Evolutionary conservation across 2,888 invertebrate genomes (phyloP), one percentile per base, ranked within the genome.

Genomic region (Scaeva pyrastri): DNA sequence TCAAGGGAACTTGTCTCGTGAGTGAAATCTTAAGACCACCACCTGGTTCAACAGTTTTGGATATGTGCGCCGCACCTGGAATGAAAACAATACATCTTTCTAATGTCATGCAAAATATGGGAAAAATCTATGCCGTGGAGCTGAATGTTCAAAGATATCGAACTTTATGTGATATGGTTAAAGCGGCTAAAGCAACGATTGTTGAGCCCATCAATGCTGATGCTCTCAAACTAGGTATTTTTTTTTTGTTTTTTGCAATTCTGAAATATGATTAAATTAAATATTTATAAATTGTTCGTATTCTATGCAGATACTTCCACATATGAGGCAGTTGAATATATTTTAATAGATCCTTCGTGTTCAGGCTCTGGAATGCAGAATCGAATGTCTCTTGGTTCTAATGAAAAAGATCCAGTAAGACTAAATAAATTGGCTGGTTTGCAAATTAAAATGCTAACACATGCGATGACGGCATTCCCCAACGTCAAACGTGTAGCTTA

Each of bases 61-160:
- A 99, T 92, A 96, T 98, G 95, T 99, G 99, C 92, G 98, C 99
- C 0, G 99, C 99, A 0, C 99, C 99, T 0, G 99, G 99, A 48
- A 98, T 97, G 96, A 98, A 98, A 93, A 97, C 98, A 0, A 95
- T 97, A 12, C 98, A 98, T 90, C 92, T 98, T 3, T 98, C 98
- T 12, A 96, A 97, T 12, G 93, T 96, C 16, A 94, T 98, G 92
- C 93, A 95, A 68, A 97, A 98, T 91, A 93, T 94, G 89, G 97
- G 97, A 0, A 95, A 93, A 88, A 94, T 99, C 10, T 96, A 96
- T 91, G 97, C 99, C 0, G 95, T 97, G 11, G 99, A 99, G 92
- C 94, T 94, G 88, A 94, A 96, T 89, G 90, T 91, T 2, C 93
- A 94, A 19, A 94, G 98, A 83, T 96, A 94, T 89, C 90, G 94